Evolutionary conservation across 2,113 vertebrate genomes (phyloP).

Genomic region (Phalacrocorax carbo): DNA sequence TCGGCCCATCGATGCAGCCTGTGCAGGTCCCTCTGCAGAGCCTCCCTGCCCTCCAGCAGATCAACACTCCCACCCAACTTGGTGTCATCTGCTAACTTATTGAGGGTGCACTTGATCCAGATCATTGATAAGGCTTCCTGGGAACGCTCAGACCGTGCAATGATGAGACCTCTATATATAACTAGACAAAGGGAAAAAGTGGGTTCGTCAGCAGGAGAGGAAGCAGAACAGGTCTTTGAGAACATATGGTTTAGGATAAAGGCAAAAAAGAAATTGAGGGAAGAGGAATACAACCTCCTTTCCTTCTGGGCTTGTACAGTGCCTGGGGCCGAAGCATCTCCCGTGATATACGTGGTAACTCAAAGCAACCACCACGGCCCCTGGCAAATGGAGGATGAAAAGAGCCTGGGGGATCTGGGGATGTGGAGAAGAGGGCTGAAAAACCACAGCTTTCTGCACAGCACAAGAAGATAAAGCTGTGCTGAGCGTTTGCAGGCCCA

Average conservation of each 20-base stretch:
- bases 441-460: neutral
- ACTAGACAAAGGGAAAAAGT: neutral
- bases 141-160: neutral
- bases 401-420: neutral
- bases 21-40: neutral
- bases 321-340: neutral
- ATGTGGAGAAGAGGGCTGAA: neutral
- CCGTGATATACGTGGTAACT: fast-evolving
- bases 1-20: neutral
- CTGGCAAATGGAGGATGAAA: neutral
- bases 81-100: neutral
- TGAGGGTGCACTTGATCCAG: neutral
- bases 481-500: fast-evolving
- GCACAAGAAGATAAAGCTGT: fast-evolving
- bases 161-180: neutral
- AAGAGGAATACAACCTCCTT: neutral
- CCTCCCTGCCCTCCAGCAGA: neutral
- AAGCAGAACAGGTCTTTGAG: neutral
- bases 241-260: neutral
- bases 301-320: neutral
- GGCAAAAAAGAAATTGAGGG: neutral
- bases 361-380: neutral
- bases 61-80: neutral
- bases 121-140: neutral
- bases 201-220: neutral